Evolutionary conservation across 2,797 vertebrate genomes (phyloP), one percentile per base, ranked within the genome.

Genomic region (Typhlichthys subterraneus): DNA sequence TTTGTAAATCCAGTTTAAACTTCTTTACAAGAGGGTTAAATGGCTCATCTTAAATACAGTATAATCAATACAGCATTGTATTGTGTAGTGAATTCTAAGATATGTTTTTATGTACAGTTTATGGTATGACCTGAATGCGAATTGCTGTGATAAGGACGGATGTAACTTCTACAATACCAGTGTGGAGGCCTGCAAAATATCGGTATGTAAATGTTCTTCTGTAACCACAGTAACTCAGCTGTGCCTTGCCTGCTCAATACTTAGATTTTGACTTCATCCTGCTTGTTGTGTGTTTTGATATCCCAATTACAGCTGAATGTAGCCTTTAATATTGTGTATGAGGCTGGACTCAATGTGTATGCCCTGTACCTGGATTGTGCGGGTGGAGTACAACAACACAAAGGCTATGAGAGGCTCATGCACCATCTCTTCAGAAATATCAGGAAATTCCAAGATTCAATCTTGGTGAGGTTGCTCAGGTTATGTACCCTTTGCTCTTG

Each of bases 301-400:
- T 10, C 58, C 17, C 12, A 19, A 4, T 45, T 53, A 38, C 29
- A 94, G 93, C 74, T 94, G 38, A n/a, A n/a, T 0, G 46, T 79
- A 47, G 90, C 88, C 14, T 92, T 93, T 63, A 1, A 13, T 3
- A 88, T 92, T 0, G 71, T 93, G 38, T 93, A 91, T 50, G 5
- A 70, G 0, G 89, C 80, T 5, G 93, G 93, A 0, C 88, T 94
- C 1, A 94, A 93, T 57, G 75, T 67, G 59, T 94, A 93, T 12
- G 81, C 90, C 0, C 90, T 94, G 33, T 93, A 94, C 78, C 61
- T 93, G 85, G 84, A 93, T 38, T 94, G 93, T 65, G 90, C 78
- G 53, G 90, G 91, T 12, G 73, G 66, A 1, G 15, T 76, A 12
- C 12, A 13, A 8, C 72, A 42, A 45, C 69, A 72, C 61, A 70